Base-by-base conservation (phyloP, 2,113 vertebrate genomes). In the Oriolus oriolus region DNA sequence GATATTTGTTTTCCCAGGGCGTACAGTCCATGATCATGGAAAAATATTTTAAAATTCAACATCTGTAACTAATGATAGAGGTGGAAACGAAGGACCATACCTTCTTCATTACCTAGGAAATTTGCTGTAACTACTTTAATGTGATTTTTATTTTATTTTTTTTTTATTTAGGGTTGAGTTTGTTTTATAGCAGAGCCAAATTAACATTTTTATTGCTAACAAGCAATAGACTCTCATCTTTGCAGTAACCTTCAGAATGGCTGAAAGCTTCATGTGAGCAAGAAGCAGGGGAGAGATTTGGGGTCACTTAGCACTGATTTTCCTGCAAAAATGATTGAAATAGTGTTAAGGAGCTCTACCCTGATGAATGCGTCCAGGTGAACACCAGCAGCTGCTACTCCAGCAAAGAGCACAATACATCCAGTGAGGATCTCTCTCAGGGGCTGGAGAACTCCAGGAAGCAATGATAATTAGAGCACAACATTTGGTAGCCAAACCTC, bases 1-100 rank as follows among this genome's bases (percentile, higher is more conserved):
- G 96, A 94, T 96, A 97, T 92, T 97, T 97, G 96, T 97, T 98
- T 97, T 97, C 96, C 96, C 96, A 94, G 87, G 77, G 84, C 10
- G 10, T 82, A 19, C 56, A 94, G 95, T 96, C 96, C 84, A 95
- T 47, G 92, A 93, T 91, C 90, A 95, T 88, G 90, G 87, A 97
- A 97, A 97, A 98, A 95, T 88, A 93, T 92, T 92, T 95, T 92
- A 94, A 96, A 95, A 94, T 95, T 97, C 93, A 96, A 93, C 97
- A 97, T 96, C 94, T 98, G 96, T 94, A 92, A 93, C 56, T 87
- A 92, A 94, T 91, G 66, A 66, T 44, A 77, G 90, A 77, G 75
- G 52, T 97, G 87, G 96, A 96, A 96, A 92, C 78, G 96, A 96
- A 96, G 87, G 88, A 30, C 84, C 63, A 63, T 90, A 74, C 50